Evolutionary conservation across 2,797 vertebrate genomes (phyloP).

Genomic region (Pseudopleuronectes americanus): DNA sequence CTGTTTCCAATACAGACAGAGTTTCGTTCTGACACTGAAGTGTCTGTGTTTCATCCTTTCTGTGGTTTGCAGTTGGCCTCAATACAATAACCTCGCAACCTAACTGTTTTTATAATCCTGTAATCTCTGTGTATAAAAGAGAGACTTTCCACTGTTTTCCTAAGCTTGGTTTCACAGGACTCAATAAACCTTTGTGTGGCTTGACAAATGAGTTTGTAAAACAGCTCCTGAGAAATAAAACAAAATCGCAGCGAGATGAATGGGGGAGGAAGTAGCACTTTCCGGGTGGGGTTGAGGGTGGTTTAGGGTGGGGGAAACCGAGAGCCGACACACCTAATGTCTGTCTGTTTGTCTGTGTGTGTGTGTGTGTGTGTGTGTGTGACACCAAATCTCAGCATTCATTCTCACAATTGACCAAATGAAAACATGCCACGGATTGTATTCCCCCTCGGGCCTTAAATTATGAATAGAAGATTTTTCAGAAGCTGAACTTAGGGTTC

Average conservation of each 20-base stretch:
- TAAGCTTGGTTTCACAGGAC: conserved; percentile 56
- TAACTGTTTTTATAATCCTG: conserved; percentile 37
- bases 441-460: conserved; percentile 55
- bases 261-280: conserved; percentile 72
- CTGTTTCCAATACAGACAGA: conserved; percentile 11
- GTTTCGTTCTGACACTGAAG: conserved; percentile 32
- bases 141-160: conserved; percentile 63
- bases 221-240: conserved; percentile 77
- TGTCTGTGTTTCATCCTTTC: conserved; percentile 10
- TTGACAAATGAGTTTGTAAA: conserved; percentile 76
- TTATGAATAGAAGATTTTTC: conserved; percentile 64
- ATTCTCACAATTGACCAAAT: conserved; percentile 71
- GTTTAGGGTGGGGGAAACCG: conserved; percentile 60
- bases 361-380: conserved; percentile 22
- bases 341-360: conserved; percentile 18
- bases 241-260: conserved; percentile 76
- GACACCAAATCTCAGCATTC: conserved; percentile 78
- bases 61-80: conserved; percentile 26
- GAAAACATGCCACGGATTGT: conserved; percentile 67
- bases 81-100: conserved; percentile 28
- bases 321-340: conserved; percentile 65
- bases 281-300: conserved; percentile 60
- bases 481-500: conserved; percentile 47
- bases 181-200: conserved; percentile 62
- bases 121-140: conserved; percentile 39